Conservation (phyloP, 2,113 vertebrate species). For the Heloderma charlesbogerti region DNA sequence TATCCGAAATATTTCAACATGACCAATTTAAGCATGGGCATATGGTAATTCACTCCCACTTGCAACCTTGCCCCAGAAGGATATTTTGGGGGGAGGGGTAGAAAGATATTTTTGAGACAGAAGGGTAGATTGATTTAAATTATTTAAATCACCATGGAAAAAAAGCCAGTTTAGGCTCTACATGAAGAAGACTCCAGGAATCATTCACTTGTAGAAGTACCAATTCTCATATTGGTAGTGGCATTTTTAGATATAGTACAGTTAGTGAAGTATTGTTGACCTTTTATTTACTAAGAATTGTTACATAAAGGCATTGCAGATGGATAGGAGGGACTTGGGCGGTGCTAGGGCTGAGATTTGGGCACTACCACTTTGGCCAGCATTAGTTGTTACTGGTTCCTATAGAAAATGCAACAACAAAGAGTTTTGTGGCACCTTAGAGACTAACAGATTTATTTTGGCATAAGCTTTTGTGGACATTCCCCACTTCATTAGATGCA, state of each 20-base stretch:
- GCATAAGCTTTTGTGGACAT: no score
- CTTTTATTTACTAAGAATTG: background rate
- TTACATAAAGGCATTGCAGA: no score
- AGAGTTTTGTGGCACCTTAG: no score
- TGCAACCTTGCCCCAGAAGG: no score
- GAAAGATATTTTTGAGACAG: no score
- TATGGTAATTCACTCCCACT: background rate
- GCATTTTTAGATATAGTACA: background rate
- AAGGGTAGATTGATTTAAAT: background rate
- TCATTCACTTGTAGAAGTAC: background rate
- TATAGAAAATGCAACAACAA: no score
- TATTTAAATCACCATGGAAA: background rate
- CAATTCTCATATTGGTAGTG: background rate
- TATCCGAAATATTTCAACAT: background rate
- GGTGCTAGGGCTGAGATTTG: background rate
- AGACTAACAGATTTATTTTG: no score
- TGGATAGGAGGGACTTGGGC: no score
- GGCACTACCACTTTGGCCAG: background rate
- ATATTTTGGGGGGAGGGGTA: no score
- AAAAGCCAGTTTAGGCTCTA: background rate
- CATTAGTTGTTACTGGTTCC: background rate
- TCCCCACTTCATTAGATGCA: no score
- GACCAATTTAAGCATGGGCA: background rate
- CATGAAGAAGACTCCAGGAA: background rate
- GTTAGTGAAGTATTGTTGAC: background rate